phyloP scores from a whole-genome alignment of 2,113 vertebrate genomes.

The human (Homo sapiens) region GRCh38 chr11:22787501-22788000 shows the following conservation, averaged over 20 bases:
- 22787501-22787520: not conserved
- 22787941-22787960: not conserved
- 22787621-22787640: not conserved
- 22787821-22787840: not conserved
- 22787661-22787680: not conserved
- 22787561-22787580: not conserved
- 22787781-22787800: constrained; percentile 62
- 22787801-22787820: not conserved
- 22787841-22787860: not conserved
- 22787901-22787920: not conserved
- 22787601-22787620: not conserved
- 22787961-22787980: not conserved
- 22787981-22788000: not conserved
- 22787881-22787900: not conserved
- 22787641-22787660: not conserved
- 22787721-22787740: not conserved
- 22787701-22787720: not conserved
- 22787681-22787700: not conserved
- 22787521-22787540: not conserved
- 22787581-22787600: no score
- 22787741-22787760: constrained; percentile 35
- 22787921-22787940: not conserved
- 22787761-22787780: constrained; percentile 77
- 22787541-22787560: not conserved
- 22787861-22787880: constrained; percentile 34